Percentiles rank a stretch among this genome's conserved stretches.
phyloP scores from a whole-genome alignment of 2,888 invertebrate genomes.

The Hyposoter dolosus region DNA sequence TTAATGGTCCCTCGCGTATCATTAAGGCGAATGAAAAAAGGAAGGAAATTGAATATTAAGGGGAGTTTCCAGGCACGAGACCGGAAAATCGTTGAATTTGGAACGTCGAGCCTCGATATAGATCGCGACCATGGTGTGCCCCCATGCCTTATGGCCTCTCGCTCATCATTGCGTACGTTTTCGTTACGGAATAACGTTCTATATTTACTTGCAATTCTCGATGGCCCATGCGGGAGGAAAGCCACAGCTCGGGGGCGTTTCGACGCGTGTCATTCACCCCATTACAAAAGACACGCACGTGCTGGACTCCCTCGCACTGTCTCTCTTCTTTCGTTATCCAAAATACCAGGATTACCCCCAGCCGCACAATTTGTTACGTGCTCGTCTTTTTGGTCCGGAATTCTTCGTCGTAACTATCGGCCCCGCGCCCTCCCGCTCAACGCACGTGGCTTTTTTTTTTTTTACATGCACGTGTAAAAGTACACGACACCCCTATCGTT shows the following conservation, averaged over 20 bases:
- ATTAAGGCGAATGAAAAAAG: neutral
- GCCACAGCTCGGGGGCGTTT: constrained; percentile 50
- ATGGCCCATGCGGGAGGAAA: constrained; percentile 36
- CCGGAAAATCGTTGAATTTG: constrained; percentile 48
- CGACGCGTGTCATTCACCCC: constrained; percentile 71
- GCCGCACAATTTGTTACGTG: constrained; percentile 14
- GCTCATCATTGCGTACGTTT: constrained; percentile 13
- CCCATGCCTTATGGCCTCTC: constrained; percentile 54
- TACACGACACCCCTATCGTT: constrained; percentile 26
- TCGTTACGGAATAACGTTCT: constrained; percentile 72
- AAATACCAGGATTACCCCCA: constrained; percentile 37
- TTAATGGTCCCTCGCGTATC: constrained; percentile 2
- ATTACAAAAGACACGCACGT: constrained; percentile 58
- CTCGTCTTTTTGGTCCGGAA: constrained; percentile 22
- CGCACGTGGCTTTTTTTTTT: constrained; percentile 53
- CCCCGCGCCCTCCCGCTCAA: constrained; percentile 24
- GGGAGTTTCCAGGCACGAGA: constrained; percentile 22
- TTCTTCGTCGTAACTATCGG: constrained; percentile 42
- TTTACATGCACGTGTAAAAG: constrained; percentile 4
- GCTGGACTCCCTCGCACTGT: constrained; percentile 24
- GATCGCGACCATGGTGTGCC: constrained; percentile 25
- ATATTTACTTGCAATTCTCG: constrained; percentile 71
- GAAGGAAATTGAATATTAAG: constrained; percentile 7
- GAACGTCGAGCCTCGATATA: constrained; percentile 22
- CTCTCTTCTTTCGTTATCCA: constrained; percentile 22